Conservation (phyloP, 2,888 invertebrate species). For the Lobophora halterata region DNA sequence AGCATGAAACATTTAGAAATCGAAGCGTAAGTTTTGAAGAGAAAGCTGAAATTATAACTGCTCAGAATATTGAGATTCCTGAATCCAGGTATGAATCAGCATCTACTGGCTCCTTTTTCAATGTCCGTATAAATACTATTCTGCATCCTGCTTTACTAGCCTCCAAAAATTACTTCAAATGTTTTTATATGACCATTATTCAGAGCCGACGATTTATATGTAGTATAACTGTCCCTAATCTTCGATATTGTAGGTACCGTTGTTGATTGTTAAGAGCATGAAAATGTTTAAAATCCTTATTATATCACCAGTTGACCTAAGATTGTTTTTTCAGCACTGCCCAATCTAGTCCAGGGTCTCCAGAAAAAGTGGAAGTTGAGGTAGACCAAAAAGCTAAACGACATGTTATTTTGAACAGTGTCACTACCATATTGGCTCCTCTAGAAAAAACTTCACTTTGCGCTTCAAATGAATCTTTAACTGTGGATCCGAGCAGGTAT, state of each 20-base stretch:
- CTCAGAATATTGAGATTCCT: constrained; percentile 53
- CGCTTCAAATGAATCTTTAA: constrained; percentile 90
- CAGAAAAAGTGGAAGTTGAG: constrained; percentile 57
- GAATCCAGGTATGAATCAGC: constrained; percentile 64
- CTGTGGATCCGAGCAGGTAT: constrained; percentile 85
- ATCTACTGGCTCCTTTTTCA: constrained; percentile 29
- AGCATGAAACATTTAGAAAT: constrained; percentile 87
- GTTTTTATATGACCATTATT: too few relatives aligned
- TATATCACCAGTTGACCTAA: too few relatives aligned
- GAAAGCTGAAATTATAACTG: constrained; percentile 62
- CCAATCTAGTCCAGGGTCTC: constrained; percentile 85
- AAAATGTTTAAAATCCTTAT: too few relatives aligned
- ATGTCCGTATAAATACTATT: too few relatives aligned
- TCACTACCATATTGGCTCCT: constrained; percentile 62
- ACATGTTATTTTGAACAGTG: constrained; percentile 51
- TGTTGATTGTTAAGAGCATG: too few relatives aligned
- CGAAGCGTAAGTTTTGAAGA: constrained; percentile 88
- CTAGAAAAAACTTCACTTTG: constrained; percentile 84
- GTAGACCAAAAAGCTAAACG: constrained; percentile 56
- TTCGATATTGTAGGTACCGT: too few relatives aligned
- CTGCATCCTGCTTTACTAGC: too few relatives aligned
- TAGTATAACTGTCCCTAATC: too few relatives aligned
- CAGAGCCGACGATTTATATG: too few relatives aligned
- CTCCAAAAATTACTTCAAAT: too few relatives aligned
- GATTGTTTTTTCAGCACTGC: constrained; percentile 77